Base-by-base conservation (phyloP, 2,888 invertebrate species). In the Nomada lathburiana region DNA sequence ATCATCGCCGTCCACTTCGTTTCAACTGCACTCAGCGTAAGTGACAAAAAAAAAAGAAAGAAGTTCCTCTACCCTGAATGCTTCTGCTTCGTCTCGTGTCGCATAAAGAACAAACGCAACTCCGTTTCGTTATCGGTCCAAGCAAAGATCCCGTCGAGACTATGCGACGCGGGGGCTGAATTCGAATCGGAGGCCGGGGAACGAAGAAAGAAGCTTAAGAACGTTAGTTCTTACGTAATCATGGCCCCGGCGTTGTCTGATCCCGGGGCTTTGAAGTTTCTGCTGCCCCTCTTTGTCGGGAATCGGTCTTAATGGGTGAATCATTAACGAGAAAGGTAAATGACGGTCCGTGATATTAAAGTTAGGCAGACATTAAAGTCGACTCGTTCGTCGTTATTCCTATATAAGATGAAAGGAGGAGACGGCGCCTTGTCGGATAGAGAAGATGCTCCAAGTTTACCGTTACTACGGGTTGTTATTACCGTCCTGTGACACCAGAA, bases 321-420 rank as follows among this genome's bases (percentile, higher is more conserved):
- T 80, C 72, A 79, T 84, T 83, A 80, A 76, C 71, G 74, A 63
- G 62, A 67, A 72, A 68, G 65, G 74, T 77, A 70, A 77, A 72
- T 82, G 80, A 74, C 62, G 84, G 77, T 55, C 59, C 70, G 73
- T 53, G 77, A 73, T 80, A 78, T 80, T 84, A 80, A 86, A 81
- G 81, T 75, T 82, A 78, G 80, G 64, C 74, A 73, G 77, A 80
- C 80, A 80, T 88, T 83, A 81, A 85, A 81, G 82, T 67, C 84
- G 78, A 75, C 83, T 82, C 60, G 82, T 82, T 78, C 77, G 52
- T 79, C 78, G 83, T 82, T 83, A 82, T 57, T 72, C 73, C 78
- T 75, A 55, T 52, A 64, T 69, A 69, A 78, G 68, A 77, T 74
- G 77, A 76, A 83, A 82, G 82, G 73, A 74, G 50, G 47, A 52